Evolutionary conservation across 2,888 invertebrate species (phyloP), one percentile per base, ranked within the genome.

Genomic region (Mythimna loreyi): DNA sequence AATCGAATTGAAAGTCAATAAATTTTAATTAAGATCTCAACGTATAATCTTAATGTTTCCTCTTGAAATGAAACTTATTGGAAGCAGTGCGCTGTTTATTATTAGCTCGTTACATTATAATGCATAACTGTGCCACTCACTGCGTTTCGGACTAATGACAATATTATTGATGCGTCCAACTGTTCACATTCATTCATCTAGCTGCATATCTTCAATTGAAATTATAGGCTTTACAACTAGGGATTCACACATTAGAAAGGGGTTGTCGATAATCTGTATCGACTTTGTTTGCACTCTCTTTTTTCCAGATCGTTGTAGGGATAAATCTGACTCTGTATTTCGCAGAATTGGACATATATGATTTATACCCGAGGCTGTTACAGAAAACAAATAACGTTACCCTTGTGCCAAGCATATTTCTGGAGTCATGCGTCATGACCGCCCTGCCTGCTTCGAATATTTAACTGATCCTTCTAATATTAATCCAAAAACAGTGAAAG

Each of bases 131-230:
- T 77, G 79, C 68, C 75, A 80, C 78, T 67, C 67, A 66, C 19
- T 62, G 79, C 71, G 66, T 63, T 71, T 62, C 64, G 67, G 52
- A 73, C 75, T 76, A 75, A 75, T 78, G 78, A 75, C 83, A 75
- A 72, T 71, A 82, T 85, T 86, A 86, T 85, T 85, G 83, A 85
- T 85, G 82, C 59, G 59, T 23, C 61, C 90, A 90, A 87, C 87
- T 90, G 90, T 81, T 82, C 76, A 72, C 77, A 84, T 83, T 85
- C 89, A 87, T 89, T 88, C 88, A 88, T 77, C 45, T 55, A 47
- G 30, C 23, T 50, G 68, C 67, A 62, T 72, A 65, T 72, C 63
- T 68, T 67, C 21, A 28, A 30, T 33, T 28, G 58, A 57, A 59
- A 77, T 76, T 67, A 61, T 62, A 33, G 43, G 33, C 25, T 47